Base-by-base conservation (phyloP, 1,140 invertebrate genomes). In the Caenorhabditis remanei region DNA sequence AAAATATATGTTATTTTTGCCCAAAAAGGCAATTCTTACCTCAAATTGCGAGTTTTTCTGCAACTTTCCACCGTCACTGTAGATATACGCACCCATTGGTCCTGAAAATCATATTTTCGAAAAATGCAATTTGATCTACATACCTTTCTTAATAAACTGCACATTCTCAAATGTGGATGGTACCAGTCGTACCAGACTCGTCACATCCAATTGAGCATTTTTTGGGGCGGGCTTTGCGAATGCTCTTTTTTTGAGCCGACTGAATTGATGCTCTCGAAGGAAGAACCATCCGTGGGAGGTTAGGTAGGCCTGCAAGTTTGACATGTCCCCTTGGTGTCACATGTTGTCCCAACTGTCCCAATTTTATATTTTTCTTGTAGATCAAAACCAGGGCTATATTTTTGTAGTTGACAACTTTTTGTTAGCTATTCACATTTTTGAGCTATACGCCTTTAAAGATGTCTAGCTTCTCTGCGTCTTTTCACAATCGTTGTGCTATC, bases 161-260 rank as follows among this genome's bases (percentile, higher is more conserved):
- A 79, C 71, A 41, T 79, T 79, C 21, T 79, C 46, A 24, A 79
- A 79, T 9, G 71, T 53, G 5, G 71, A 79, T 13, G 71, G 71
- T 2, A 79, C 71, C 7, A 79, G n/a, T 24, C 71, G 6, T 7
- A 79, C 71, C 3, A 79, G 46, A 50, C 71, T 79, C 14, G 71
- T 79, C 21, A 79, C 71, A 79, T 79, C 71, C 14, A 79, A 53
- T n/a, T 79, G 71, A 11, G 71, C 71, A 50, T 79, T 79, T 79
- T 79, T 79, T 0, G 71, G 71, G 24, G 71, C 71, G 24, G 50
- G 50, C 46, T 79, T 79, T 9, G 71, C 43, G 46, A 50, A 79
- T 24, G 43, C 43, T 24, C 71, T 19, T 79, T 79, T 79, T 50
- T 79, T 79, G 46, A 79, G 53, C 24, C 14, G 6, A 3, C 24